phyloP scores from a whole-genome alignment of 2,797 vertebrate genomes.

The Enteromius mattozi region DNA sequence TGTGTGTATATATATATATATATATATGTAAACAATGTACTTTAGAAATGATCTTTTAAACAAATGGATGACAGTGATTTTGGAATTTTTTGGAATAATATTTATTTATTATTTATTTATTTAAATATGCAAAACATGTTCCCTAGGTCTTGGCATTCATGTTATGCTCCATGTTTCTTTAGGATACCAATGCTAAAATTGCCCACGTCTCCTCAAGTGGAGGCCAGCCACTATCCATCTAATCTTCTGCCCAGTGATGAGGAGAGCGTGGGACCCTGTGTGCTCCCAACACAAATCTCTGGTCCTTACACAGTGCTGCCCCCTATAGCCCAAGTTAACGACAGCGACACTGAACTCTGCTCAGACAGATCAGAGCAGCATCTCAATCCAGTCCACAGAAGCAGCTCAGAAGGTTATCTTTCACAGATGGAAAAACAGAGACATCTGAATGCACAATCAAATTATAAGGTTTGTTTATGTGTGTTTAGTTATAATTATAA shows the following conservation, averaged over 20 bases:
- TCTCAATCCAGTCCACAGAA: slow-evolving; percentile 59
- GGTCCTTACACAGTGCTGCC: slow-evolving; percentile 72
- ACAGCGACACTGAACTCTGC: slow-evolving; percentile 57
- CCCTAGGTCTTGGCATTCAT: neutral
- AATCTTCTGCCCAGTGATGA: slow-evolving; percentile 38
- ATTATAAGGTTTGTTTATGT: slow-evolving; percentile 77
- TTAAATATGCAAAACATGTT: neutral
- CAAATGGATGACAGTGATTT: no score
- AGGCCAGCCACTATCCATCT: neutral
- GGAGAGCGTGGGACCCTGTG: slow-evolving; percentile 38
- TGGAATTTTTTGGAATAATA: no score
- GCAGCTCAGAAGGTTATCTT: slow-evolving; percentile 79
- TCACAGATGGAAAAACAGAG: slow-evolving; percentile 77
- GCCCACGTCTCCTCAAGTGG: slow-evolving; percentile 2
- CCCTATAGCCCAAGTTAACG: slow-evolving; percentile 67
- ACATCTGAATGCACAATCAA: slow-evolving; percentile 64
- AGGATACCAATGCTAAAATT: slow-evolving; percentile 34
- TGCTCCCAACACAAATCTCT: slow-evolving; percentile 48
- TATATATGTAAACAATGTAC: no score
- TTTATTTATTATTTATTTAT: no score
- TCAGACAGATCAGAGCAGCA: slow-evolving; percentile 46
- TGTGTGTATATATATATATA: no score
- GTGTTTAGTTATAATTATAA: neutral
- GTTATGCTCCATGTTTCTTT: slow-evolving; percentile 16
- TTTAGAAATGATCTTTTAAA: no score